Percentiles rank a stretch among this genome's conserved stretches.
phyloP scores from a whole-genome alignment of 2,113 vertebrate species.

The Perca fluviatilis region DNA sequence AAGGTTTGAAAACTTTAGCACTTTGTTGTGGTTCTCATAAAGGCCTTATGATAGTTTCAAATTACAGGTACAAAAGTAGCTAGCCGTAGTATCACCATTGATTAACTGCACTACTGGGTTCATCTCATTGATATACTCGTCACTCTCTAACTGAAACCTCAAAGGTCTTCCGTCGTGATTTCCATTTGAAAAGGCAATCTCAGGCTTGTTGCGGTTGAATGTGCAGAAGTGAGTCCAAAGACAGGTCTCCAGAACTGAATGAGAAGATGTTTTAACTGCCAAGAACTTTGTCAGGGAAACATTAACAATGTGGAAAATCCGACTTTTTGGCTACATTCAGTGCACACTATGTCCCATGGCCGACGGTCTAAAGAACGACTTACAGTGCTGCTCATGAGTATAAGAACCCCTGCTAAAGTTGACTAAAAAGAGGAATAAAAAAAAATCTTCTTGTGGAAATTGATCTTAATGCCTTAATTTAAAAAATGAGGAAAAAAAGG shows the following conservation, averaged over 20 bases:
- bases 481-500: too few species aligned
- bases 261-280: background rate
- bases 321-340: background rate
- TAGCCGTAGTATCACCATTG: background rate
- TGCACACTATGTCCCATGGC: background rate
- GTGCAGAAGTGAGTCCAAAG: slow-evolving; percentile 26
- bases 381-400: too few species aligned
- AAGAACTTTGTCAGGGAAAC: background rate
- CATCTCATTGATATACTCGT: slow-evolving; percentile 13
- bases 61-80: background rate
- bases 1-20: background rate
- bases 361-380: too few species aligned
- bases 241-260: slow-evolving; percentile 6
- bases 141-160: slow-evolving; percentile 2
- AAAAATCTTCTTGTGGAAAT: too few species aligned
- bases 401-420: too few species aligned
- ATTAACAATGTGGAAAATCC: background rate
- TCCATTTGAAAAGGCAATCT: slow-evolving; percentile 52
- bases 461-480: too few species aligned
- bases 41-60: background rate
- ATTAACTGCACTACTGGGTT: background rate
- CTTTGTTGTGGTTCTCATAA: background rate
- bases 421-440: too few species aligned
- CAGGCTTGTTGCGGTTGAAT: slow-evolving; percentile 28
- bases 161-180: slow-evolving; percentile 45